A percentile compares a stretch with the other conserved stretches of the same genome.
phyloP scores from a whole-genome alignment of 2,888 invertebrate species.

The Lordiphosa andalusiaca region DNA sequence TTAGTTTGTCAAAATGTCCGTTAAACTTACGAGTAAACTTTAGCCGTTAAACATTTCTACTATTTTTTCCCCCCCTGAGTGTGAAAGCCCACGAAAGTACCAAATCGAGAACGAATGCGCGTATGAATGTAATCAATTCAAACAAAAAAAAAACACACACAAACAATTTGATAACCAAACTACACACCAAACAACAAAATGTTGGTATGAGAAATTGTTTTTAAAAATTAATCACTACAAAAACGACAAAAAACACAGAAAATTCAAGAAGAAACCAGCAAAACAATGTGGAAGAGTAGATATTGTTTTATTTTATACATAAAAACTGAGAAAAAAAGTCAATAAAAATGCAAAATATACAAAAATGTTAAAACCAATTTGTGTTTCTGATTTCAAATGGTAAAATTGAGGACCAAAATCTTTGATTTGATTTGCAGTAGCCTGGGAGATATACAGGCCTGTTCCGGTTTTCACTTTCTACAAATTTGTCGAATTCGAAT shows the following conservation, averaged over 20 bases:
- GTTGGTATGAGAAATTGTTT: slow-evolving; percentile 47
- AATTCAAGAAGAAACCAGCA: slow-evolving; percentile 4
- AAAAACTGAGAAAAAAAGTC: slow-evolving; percentile 54
- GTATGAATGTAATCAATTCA: slow-evolving; percentile 20
- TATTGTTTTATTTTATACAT: slow-evolving; percentile 72
- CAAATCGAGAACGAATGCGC: slow-evolving; percentile 9
- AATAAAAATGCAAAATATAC: slow-evolving; percentile 67
- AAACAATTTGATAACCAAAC: slow-evolving; percentile 20
- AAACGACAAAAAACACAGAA: slow-evolving; percentile 28
- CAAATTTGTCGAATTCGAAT: too few species aligned
- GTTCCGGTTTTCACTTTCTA: too few species aligned
- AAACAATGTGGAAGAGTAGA: slow-evolving; percentile 37
- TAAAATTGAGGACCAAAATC: too few species aligned
- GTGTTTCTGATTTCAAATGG: background rate
- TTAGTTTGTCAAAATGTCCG: slow-evolving; percentile 50
- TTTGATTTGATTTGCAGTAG: too few species aligned
- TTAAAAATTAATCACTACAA: slow-evolving; percentile 39
- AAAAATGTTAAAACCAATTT: slow-evolving; percentile 49
- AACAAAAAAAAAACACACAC: slow-evolving; percentile 16
- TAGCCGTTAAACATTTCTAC: slow-evolving; percentile 33
- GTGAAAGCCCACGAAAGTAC: background rate
- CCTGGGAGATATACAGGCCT: too few species aligned
- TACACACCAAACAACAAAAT: slow-evolving; percentile 24
- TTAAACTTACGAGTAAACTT: slow-evolving; percentile 40
- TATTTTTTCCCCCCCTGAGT: slow-evolving; percentile 7